phyloP scores from a whole-genome alignment of 2,888 invertebrate genomes.

The Sphaerophoria taeniata region DNA sequence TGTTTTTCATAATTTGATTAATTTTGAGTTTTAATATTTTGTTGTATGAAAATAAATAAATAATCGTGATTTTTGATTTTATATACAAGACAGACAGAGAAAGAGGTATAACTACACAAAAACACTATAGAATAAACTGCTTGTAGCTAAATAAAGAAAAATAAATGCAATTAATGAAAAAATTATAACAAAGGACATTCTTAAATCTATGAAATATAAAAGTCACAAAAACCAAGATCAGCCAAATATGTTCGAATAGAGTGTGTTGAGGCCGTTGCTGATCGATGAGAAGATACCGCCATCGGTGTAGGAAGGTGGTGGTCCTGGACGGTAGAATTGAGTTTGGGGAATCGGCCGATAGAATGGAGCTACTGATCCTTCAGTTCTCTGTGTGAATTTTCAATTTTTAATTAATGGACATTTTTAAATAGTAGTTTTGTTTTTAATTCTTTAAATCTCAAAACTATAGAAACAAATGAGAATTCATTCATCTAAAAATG shows the following conservation, averaged over 20 bases:
- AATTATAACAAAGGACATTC: slow-evolving; percentile 72
- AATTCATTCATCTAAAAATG: background rate
- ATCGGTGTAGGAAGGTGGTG: slow-evolving; percentile 82
- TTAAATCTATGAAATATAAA: slow-evolving; percentile 74
- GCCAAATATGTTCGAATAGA: slow-evolving; percentile 91
- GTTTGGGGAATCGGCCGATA: slow-evolving; percentile 86
- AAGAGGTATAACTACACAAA: slow-evolving; percentile 7
- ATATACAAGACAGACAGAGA: slow-evolving; percentile 6
- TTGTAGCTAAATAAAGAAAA: slow-evolving; percentile 70
- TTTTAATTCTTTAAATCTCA: background rate
- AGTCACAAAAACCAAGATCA: slow-evolving; percentile 80
- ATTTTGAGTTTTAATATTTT: slow-evolving; percentile 18
- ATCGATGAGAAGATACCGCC: slow-evolving; percentile 89
- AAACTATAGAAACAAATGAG: background rate
- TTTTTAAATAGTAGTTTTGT: background rate
- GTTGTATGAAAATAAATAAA: slow-evolving; percentile 45
- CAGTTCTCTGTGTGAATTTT: slow-evolving; percentile 85
- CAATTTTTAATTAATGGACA: background rate
- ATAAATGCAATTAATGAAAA: slow-evolving; percentile 74
- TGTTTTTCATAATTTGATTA: background rate
- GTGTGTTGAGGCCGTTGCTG: slow-evolving; percentile 89
- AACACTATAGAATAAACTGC: slow-evolving; percentile 65
- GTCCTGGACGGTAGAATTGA: slow-evolving; percentile 83
- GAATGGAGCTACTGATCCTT: slow-evolving; percentile 84
- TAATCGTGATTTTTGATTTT: slow-evolving; percentile 2